Percentiles rank a stretch among this genome's conserved stretches.
These are phyloP conservation scores for Hermaeophaga mercurialis DNA, from an alignment of 2,888 invertebrate species.

Conservation along the genomic window DNA sequence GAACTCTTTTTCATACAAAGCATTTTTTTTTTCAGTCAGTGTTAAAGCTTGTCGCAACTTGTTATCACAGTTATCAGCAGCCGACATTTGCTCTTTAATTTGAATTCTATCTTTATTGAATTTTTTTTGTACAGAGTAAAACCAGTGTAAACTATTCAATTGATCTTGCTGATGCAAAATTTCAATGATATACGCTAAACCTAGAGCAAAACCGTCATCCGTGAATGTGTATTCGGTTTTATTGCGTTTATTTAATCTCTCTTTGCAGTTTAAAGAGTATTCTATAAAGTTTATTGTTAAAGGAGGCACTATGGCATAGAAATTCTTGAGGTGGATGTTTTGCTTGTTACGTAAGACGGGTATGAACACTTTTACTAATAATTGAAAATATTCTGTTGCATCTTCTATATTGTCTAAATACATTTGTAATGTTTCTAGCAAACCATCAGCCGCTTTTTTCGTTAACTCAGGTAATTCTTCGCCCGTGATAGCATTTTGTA, in stretches of 20 bases:
- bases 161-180: constrained; percentile 82
- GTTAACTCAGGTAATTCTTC: constrained; percentile 66
- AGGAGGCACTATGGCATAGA: constrained; percentile 92
- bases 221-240: constrained; percentile 89
- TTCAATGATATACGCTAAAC: constrained; percentile 87
- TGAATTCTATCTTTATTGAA: constrained; percentile 66
- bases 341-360: constrained; percentile 85
- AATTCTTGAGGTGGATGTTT: constrained; percentile 88
- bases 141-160: constrained; percentile 95
- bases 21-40: constrained; percentile 84
- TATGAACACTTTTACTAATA: constrained; percentile 91
- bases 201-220: constrained; percentile 98
- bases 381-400: constrained; percentile 79
- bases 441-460: constrained; percentile 69
- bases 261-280: constrained; percentile 88
- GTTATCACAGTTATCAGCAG: constrained; percentile 69
- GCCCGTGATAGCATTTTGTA: constrained; percentile 66
- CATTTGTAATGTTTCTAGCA: constrained; percentile 79
- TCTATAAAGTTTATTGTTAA: constrained; percentile 94
- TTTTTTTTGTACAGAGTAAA: constrained; percentile 81
- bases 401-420: constrained; percentile 84
- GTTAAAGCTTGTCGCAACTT: constrained; percentile 93
- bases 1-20: constrained; percentile 80
- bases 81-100: constrained; percentile 61
- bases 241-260: constrained; percentile 89